phyloP scores from a whole-genome alignment of 2,888 invertebrate genomes.

The Hydriomena furcata region DNA sequence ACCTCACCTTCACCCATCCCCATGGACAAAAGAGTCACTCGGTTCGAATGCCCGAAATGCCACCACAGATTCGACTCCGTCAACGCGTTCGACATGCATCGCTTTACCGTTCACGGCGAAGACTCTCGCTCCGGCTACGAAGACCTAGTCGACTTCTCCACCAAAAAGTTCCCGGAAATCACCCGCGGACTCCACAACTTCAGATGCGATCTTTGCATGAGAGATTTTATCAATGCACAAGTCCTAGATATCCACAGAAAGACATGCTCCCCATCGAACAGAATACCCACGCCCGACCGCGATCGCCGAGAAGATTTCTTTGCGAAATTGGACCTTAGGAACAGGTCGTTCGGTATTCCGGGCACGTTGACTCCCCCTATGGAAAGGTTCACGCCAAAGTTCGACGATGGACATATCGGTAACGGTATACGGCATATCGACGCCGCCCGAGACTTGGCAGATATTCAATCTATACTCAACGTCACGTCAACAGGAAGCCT shows the following conservation, averaged over 20 bases:
- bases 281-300: constrained; percentile 79
- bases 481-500: constrained; percentile 88
- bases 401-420: constrained; percentile 64
- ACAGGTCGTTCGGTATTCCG: constrained; percentile 84
- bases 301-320: constrained; percentile 91
- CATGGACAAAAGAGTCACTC: constrained; percentile 66
- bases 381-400: constrained; percentile 71
- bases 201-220: constrained; percentile 87
- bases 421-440: constrained; percentile 79
- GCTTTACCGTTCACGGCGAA: constrained; percentile 84
- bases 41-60: constrained; percentile 88
- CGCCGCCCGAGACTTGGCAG: constrained; percentile 90
- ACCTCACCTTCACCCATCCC: constrained; percentile 66
- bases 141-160: constrained; percentile 92
- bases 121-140: constrained; percentile 86
- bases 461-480: constrained; percentile 92
- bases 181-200: constrained; percentile 87
- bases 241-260: constrained; percentile 87
- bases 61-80: constrained; percentile 89
- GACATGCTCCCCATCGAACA: constrained; percentile 63
- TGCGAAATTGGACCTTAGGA: constrained; percentile 90
- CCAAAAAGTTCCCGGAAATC: constrained; percentile 90
- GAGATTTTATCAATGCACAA: constrained; percentile 88
- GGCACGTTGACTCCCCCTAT: constrained; percentile 73
- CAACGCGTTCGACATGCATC: constrained; percentile 88